A percentile compares a stretch with the other conserved stretches of the same genome.
phyloP scores from a whole-genome alignment of 2,113 vertebrate species.

The Sisor rabdophorus region DNA sequence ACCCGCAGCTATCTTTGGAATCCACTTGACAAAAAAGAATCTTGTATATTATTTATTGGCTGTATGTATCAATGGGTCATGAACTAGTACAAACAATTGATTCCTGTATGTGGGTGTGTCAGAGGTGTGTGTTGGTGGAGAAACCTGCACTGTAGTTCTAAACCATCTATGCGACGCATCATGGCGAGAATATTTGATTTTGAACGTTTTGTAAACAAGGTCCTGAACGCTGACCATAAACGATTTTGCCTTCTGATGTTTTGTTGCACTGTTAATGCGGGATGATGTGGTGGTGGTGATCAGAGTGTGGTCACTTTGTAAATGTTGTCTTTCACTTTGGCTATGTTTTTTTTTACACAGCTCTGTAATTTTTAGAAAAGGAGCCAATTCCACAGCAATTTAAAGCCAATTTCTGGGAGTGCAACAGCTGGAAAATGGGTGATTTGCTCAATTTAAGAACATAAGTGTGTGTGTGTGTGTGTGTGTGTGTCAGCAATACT shows the following conservation, averaged over 20 bases:
- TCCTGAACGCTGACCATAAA: neutral
- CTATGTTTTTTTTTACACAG: neutral
- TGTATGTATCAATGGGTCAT: neutral
- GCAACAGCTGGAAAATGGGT: neutral
- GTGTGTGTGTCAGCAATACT: neutral
- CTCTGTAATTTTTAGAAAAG: neutral
- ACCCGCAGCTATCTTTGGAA: neutral
- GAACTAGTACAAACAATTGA: neutral
- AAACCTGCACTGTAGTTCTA: neutral
- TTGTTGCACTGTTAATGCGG: neutral
- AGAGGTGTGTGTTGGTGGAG: neutral
- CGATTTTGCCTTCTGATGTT: neutral
- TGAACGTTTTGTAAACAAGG: no score
- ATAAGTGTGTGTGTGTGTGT: neutral
- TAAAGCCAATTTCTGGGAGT: neutral
- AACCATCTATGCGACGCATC: neutral
- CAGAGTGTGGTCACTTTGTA: neutral
- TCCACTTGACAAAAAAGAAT: neutral
- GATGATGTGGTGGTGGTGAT: neutral
- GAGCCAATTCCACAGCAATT: constrained; percentile 2
- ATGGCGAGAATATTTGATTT: no score
- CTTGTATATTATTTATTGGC: neutral
- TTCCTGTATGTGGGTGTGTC: neutral
- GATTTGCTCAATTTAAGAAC: neutral
- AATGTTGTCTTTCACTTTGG: neutral